Conservation (phyloP, 2,888 invertebrate species). For the Xestia ashworthii region DNA sequence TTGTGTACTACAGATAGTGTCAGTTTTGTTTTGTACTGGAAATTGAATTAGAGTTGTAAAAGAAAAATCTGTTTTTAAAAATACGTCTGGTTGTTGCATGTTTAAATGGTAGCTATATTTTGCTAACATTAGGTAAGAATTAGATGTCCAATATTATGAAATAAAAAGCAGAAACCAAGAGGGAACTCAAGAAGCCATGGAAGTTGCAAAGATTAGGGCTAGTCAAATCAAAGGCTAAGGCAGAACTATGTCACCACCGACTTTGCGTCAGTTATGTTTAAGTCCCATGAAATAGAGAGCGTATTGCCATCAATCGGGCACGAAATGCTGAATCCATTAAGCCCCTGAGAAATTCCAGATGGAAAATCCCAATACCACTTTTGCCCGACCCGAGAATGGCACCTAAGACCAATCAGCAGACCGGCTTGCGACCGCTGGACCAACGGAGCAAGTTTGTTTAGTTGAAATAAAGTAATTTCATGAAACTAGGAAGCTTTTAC, state of each 20-base stretch:
- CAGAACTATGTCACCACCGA: too few relatives aligned
- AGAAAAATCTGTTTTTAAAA: neutral
- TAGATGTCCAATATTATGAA: neutral
- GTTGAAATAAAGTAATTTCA: neutral
- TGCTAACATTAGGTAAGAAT: neutral
- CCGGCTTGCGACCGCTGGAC: neutral
- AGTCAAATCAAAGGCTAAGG: too few relatives aligned
- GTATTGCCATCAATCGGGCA: too few relatives aligned
- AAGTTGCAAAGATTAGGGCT: neutral
- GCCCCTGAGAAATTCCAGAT: neutral
- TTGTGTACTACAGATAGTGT: slow-evolving; percentile 8
- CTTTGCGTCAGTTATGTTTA: too few relatives aligned
- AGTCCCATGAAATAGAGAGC: too few relatives aligned
- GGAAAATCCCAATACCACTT: neutral
- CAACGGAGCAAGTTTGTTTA: neutral
- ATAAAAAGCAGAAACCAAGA: neutral
- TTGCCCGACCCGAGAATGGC: neutral
- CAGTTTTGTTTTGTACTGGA: neutral
- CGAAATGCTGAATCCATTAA: too few relatives aligned
- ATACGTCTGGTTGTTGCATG: neutral
- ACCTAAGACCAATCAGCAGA: neutral
- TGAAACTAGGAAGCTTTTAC: neutral
- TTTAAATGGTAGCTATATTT: neutral
- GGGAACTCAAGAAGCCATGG: neutral
- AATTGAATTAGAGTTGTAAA: neutral